These are phyloP conservation scores for Miopithecus talapoin DNA, from an alignment of 2,797 vertebrate species.

Conservation along the genomic window DNA sequence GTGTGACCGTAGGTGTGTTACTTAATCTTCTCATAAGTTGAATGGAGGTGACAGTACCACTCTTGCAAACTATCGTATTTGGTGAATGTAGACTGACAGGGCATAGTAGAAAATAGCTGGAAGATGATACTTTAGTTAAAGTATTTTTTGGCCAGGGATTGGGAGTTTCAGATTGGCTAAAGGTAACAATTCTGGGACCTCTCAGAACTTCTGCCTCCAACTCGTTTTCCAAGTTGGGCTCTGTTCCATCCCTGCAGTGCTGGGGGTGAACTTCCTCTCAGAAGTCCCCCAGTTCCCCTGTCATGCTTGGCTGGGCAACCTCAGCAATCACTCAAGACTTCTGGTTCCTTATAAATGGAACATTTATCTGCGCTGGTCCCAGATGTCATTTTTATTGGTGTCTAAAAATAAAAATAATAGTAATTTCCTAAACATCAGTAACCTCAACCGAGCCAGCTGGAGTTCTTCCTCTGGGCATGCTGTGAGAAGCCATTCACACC, in stretches of 20 bases:
- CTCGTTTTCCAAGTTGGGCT: neutral
- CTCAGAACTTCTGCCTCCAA: neutral
- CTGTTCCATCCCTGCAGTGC: neutral
- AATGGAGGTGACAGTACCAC: neutral
- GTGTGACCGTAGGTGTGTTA: too few species aligned
- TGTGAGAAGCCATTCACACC: neutral
- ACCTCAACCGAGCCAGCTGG: neutral
- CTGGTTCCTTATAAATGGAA: slow-evolving; percentile 1
- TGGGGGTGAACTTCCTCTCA: neutral
- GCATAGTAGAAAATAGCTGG: neutral
- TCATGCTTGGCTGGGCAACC: neutral
- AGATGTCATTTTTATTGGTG: slow-evolving; percentile 53
- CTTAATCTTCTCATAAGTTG: neutral
- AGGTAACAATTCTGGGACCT: neutral
- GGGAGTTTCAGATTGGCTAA: neutral
- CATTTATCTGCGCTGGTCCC: neutral
- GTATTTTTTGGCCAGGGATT: neutral
- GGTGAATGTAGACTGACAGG: neutral
- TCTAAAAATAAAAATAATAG: slow-evolving; percentile 62
- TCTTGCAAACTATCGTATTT: neutral
- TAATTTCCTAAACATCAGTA: neutral
- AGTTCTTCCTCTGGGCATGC: neutral
- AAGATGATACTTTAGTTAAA: neutral
- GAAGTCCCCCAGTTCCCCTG: rapidly evolving
- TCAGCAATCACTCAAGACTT: neutral